Evolutionary conservation across 2,797 vertebrate species (phyloP).

Genomic region (Labroides dimidiatus): DNA sequence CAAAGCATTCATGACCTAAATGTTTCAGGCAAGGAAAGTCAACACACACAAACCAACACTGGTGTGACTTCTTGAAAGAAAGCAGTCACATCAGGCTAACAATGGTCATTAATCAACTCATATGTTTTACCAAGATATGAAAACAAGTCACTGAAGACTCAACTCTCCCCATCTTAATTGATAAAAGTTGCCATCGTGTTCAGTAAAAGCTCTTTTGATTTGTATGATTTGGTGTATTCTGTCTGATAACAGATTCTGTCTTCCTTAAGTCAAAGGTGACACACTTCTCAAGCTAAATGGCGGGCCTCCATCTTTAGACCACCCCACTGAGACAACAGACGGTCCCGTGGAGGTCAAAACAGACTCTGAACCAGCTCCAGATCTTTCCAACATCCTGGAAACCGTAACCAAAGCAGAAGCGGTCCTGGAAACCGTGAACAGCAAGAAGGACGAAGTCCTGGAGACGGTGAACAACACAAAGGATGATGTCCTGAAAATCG

Average conservation of each 20-base stretch:
- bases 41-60: conserved; percentile 6
- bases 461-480: not conserved
- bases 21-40: conserved; percentile 1
- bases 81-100: no score
- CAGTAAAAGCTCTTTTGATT: not conserved
- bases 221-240: not conserved
- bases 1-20: not conserved
- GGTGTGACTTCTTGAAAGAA: conserved; percentile 2
- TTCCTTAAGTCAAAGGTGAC: conserved; percentile 55
- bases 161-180: not conserved
- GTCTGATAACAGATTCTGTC: not conserved
- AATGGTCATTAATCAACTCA: no score
- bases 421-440: not conserved
- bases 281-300: conserved; percentile 69
- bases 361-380: conserved; percentile 21
- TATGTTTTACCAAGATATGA: not conserved
- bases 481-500: not conserved
- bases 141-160: not conserved
- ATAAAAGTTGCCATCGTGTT: not conserved
- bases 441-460: not conserved
- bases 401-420: conserved; percentile 18
- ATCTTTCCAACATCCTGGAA: conserved; percentile 56
- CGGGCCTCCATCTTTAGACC: conserved; percentile 62
- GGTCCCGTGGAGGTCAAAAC: not conserved
- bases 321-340: conserved; percentile 52